Evolutionary conservation across 2,113 vertebrate species (phyloP).

Genomic region (Triplophysa rosa): DNA sequence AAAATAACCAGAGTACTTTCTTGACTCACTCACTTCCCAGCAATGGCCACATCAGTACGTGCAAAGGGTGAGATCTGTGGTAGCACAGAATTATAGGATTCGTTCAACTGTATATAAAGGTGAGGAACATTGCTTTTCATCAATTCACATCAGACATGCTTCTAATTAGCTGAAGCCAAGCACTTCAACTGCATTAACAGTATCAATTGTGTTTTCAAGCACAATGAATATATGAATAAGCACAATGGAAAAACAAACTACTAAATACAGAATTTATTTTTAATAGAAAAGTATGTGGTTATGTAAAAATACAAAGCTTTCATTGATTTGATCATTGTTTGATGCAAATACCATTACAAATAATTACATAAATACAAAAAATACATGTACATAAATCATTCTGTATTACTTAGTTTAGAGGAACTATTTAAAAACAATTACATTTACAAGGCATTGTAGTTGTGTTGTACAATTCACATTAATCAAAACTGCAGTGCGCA

Average conservation of each 20-base stretch:
- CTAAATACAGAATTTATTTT: conserved; percentile 8
- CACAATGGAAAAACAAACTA: background rate
- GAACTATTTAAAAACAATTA: background rate
- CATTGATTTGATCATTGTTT: conserved; percentile 16
- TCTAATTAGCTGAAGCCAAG: too few species aligned
- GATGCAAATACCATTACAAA: conserved; percentile 7
- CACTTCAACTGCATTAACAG: too few species aligned
- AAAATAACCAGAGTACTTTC: too few species aligned
- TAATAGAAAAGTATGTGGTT: conserved; percentile 17
- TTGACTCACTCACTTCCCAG: too few species aligned
- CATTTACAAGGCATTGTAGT: conserved; percentile 18
- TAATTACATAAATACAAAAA: conserved; percentile 33
- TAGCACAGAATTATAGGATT: too few species aligned
- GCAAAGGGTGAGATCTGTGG: too few species aligned
- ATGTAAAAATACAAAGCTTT: conserved; percentile 10
- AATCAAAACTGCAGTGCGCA: conserved; percentile 2
- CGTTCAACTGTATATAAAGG: too few species aligned
- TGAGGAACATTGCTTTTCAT: too few species aligned
- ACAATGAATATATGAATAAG: background rate
- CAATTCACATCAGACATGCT: too few species aligned
- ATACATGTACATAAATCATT: conserved; percentile 25
- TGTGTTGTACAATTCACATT: background rate
- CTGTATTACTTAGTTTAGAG: background rate
- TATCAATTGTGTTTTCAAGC: too few species aligned
- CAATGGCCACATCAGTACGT: too few species aligned